These are phyloP conservation scores for Drosophila recens DNA, from an alignment of 2,888 invertebrate genomes.

Conservation along the genomic window DNA sequence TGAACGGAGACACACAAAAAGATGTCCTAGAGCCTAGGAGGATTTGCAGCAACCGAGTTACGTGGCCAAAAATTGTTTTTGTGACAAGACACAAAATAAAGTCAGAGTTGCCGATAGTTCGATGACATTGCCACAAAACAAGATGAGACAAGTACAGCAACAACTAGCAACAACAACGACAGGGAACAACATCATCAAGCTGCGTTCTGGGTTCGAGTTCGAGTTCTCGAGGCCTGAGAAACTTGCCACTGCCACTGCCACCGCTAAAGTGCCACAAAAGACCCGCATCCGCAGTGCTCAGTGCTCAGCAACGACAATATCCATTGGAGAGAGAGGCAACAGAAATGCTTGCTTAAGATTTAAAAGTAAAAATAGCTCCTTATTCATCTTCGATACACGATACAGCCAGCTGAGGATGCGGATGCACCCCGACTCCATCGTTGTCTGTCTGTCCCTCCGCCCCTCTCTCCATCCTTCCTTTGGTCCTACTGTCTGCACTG, in stretches of 20 bases:
- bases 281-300: constrained; percentile 46
- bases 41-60: constrained; percentile 40
- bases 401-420: constrained; percentile 51
- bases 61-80: constrained; percentile 34
- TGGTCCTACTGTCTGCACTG: constrained; percentile 25
- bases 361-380: constrained; percentile 84
- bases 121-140: constrained; percentile 66
- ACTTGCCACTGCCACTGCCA: constrained; percentile 56
- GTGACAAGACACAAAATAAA: constrained; percentile 36
- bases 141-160: constrained; percentile 46
- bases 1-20: constrained; percentile 43
- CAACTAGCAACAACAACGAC: constrained; percentile 21
- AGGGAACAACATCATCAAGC: constrained; percentile 64
- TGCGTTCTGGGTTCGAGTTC: constrained; percentile 36
- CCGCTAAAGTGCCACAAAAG: constrained; percentile 59
- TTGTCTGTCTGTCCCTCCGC: constrained; percentile 13
- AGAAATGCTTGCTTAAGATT: constrained; percentile 69
- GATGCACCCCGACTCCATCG: constrained; percentile 43
- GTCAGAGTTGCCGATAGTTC: constrained; percentile 64
- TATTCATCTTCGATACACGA: constrained; percentile 83
- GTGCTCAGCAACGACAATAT: constrained; percentile 38
- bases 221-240: constrained; percentile 51
- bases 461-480: background rate
- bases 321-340: constrained; percentile 24
- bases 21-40: constrained; percentile 17